Percentiles rank a stretch among this genome's conserved stretches.
Conservation (phyloP, 1,140 invertebrate species). For the Platorchestia sp. region DNA sequence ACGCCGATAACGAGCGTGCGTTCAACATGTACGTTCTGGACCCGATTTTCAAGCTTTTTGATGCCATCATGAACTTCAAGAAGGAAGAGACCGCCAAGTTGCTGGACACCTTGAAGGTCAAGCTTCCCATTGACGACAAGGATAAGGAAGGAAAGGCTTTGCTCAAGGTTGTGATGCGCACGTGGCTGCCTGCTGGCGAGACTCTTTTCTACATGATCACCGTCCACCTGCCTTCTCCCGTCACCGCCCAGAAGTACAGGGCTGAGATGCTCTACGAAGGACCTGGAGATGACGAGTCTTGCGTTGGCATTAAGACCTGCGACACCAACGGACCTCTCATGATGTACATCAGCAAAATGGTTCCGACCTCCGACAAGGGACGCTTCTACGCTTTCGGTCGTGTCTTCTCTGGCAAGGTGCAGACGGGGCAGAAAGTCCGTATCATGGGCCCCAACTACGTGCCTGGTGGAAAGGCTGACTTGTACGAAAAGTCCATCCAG, state of each 20-base stretch:
- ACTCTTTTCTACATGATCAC: conserved; percentile 99
- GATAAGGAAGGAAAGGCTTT: conserved; percentile 95
- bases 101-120: conserved; percentile 91
- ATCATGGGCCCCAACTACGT: conserved; percentile 99
- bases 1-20: conserved; percentile 91
- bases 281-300: conserved; percentile 96
- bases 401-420: conserved; percentile 96
- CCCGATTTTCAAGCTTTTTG: conserved; percentile 99
- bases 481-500: conserved; percentile 99
- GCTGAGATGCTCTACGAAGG: conserved; percentile 99
- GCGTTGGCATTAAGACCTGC: conserved; percentile 89
- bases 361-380: conserved; percentile 99
- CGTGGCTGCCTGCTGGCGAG: conserved; percentile 99
- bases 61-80: conserved; percentile 97
- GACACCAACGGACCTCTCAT: conserved; percentile 97
- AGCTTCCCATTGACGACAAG: conserved; percentile 93
- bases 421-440: conserved; percentile 94
- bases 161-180: conserved; percentile 96
- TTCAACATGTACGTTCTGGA: conserved; percentile 99
- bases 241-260: conserved; percentile 98
- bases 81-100: conserved; percentile 93
- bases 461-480: conserved; percentile 98
- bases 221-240: conserved; percentile 98
- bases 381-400: conserved; percentile 99
- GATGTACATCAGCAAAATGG: conserved; percentile 99